Evolutionary conservation across 2,888 invertebrate species (phyloP), one percentile per base, ranked within the genome.

Genomic region (Hypena proboscidalis): DNA sequence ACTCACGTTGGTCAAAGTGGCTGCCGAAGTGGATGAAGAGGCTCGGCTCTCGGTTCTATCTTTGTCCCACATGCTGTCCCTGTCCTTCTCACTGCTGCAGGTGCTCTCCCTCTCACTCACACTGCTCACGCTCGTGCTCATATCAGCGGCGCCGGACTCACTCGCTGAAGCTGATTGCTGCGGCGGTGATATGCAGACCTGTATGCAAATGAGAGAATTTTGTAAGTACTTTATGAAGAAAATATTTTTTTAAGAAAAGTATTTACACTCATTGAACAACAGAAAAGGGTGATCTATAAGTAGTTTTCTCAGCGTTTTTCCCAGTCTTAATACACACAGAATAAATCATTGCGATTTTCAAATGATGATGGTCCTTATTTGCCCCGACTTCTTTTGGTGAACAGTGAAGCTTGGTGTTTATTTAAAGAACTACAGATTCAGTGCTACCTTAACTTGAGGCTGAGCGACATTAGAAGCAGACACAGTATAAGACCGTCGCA

Each of bases 1-100:
- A 90, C 93, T 92, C 83, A 94, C 94, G 83, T 94, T 93, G 42
- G 94, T 94, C 50, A 94, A 80, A 14, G 93, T 93, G 27, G 91
- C 91, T 45, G 92, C 92, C 32, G 92, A 92, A 47, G 88, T 91
- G 42, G 92, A 91, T 25, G 92, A 88, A 5, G 88, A 88, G 1
- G 85, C 85, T 51, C 88, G 71, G 58, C 88, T 89, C 14, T 73
- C 80, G 53, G 91, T 83, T 50, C 92, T 75, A 27, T 88, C 85
- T 58, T 85, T 85, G 19, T 89, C 88, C 83, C 87, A 86, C 67
- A 74, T 57, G 58, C 90, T 90, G 58, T 90, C 84, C 34, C 77
- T 83, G 59, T 91, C 91, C 49, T 88, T 89, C 58, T 90, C 91
- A 35, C 84, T 88, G 61, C 75, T 78, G 65, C 75, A 77, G 32